phyloP scores from a whole-genome alignment of 2,113 vertebrate species.

The Tetraodon nigroviridis region DNA sequence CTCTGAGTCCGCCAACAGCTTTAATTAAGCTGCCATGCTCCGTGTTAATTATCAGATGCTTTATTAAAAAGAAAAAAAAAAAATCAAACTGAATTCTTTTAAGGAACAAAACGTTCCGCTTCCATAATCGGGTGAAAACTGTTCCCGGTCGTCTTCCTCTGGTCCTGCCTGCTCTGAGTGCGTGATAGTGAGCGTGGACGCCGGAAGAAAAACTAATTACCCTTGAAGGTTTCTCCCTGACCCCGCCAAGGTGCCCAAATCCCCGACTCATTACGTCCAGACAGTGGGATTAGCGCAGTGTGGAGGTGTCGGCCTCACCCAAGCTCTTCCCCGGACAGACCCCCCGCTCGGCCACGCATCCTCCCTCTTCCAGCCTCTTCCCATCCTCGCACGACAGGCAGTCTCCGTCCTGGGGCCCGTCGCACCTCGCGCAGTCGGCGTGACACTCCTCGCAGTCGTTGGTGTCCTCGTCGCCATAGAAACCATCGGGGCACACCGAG shows the following conservation, averaged over 20 bases:
- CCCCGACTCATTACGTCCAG: constrained; percentile 58
- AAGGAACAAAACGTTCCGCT: constrained; percentile 32
- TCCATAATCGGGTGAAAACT: constrained; percentile 41
- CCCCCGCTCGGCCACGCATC: constrained; percentile 66
- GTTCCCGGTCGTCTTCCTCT: constrained; percentile 28
- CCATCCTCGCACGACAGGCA: constrained; percentile 73
- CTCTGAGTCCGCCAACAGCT: constrained; percentile 31
- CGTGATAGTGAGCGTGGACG: constrained; percentile 35
- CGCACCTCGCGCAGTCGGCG: constrained; percentile 74
- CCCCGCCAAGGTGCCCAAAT: constrained; percentile 58
- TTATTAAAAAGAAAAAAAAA: too few species aligned
- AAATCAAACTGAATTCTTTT: not conserved
- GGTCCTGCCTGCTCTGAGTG: constrained; percentile 15
- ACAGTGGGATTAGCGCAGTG: constrained; percentile 47
- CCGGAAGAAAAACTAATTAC: constrained; percentile 63
- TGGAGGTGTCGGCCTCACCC: constrained; percentile 72
- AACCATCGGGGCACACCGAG: constrained; percentile 61
- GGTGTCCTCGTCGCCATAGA: constrained; percentile 70
- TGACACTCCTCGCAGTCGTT: constrained; percentile 85
- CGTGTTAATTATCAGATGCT: constrained; percentile 39
- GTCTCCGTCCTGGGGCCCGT: constrained; percentile 63
- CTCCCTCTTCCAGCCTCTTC: constrained; percentile 55
- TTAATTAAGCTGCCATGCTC: constrained; percentile 52
- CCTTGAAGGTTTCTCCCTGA: constrained; percentile 48
- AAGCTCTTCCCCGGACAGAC: constrained; percentile 62